Evolutionary conservation across 1,140 invertebrate genomes (phyloP).

Genomic region (Drosophila mojavensis): DNA sequence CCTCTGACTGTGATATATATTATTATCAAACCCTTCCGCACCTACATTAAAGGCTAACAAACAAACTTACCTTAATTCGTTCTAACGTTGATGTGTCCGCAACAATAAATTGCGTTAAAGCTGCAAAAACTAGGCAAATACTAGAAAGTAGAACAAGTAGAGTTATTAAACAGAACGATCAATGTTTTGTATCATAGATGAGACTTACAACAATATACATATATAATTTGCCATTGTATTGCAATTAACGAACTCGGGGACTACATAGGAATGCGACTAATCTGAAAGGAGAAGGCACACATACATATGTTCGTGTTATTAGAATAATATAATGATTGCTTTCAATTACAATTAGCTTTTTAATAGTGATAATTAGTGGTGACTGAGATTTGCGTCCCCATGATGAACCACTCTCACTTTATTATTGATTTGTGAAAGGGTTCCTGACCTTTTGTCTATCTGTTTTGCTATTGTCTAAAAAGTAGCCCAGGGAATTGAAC

Average conservation of each 20-base stretch:
- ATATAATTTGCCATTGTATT: conserved; percentile 50
- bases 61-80: conserved; percentile 56
- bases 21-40: too few species aligned
- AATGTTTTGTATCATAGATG: neutral
- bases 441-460: neutral
- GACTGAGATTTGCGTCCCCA: too few species aligned
- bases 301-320: neutral
- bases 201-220: conserved; percentile 38
- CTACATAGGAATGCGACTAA: conserved; percentile 39
- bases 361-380: too few species aligned
- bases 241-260: conserved; percentile 20
- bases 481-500: conserved; percentile 23
- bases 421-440: neutral
- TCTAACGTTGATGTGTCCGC: conserved; percentile 64
- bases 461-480: conserved; percentile 14
- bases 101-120: conserved; percentile 39
- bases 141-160: conserved; percentile 33
- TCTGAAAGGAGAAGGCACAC: conserved; percentile 27
- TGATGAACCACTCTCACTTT: too few species aligned
- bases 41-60: too few species aligned
- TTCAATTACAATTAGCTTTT: neutral
- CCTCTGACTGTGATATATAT: too few species aligned
- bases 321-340: neutral
- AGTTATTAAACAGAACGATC: neutral
- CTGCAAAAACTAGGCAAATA: conserved; percentile 51